Conservation (phyloP, 2,113 vertebrate genomes). For the Hiodon alosoides region DNA sequence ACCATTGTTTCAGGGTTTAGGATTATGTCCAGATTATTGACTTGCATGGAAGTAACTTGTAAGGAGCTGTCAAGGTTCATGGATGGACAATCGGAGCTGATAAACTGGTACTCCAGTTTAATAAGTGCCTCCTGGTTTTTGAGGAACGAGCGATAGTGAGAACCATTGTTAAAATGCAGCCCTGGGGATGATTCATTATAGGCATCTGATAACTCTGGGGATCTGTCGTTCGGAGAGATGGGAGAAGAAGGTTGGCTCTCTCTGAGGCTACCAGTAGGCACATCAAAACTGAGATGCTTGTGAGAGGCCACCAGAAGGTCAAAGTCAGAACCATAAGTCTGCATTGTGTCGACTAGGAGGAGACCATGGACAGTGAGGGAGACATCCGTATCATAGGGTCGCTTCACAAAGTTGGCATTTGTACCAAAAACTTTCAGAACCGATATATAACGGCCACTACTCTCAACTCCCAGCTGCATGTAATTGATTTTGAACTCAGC, state of each 20-base stretch:
- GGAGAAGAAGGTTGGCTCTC: conserved; percentile 86
- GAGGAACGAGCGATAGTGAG: conserved; percentile 49
- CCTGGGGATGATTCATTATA: conserved; percentile 30
- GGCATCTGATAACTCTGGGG: conserved; percentile 37
- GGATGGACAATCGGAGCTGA: conserved; percentile 89
- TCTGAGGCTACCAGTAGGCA: conserved; percentile 84
- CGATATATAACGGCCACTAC: conserved; percentile 87
- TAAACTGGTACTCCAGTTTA: conserved; percentile 93
- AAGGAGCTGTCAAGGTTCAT: conserved; percentile 92
- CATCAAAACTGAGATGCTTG: conserved; percentile 90
- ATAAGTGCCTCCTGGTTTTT: conserved; percentile 88
- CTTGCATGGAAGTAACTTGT: conserved; percentile 86
- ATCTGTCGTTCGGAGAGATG: conserved; percentile 46
- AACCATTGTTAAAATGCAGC: conserved; percentile 38
- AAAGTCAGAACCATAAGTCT: conserved; percentile 92
- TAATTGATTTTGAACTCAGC: conserved; percentile 93
- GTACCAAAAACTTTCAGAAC: conserved; percentile 96
- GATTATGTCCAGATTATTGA: conserved; percentile 95
- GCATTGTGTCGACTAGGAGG: conserved; percentile 89
- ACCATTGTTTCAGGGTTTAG: conserved; percentile 98
- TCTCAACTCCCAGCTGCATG: conserved; percentile 94
- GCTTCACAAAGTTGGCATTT: conserved; percentile 91
- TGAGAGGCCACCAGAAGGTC: conserved; percentile 96
- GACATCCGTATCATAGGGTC: conserved; percentile 88
- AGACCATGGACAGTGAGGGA: conserved; percentile 91